phyloP scores from a whole-genome alignment of 2,888 invertebrate genomes.

The Icerya purchasi region DNA sequence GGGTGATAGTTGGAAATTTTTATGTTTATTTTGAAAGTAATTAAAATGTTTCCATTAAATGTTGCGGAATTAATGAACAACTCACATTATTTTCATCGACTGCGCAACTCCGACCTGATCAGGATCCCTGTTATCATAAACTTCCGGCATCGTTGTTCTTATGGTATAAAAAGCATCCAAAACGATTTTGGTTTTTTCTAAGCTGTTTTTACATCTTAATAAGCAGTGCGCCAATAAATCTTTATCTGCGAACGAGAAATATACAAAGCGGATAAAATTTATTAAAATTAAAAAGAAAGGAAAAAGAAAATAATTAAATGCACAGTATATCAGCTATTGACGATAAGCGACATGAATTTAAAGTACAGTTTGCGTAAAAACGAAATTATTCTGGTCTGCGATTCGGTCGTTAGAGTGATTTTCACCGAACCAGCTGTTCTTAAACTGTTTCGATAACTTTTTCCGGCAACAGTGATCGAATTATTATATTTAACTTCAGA shows the following conservation, averaged over 20 bases:
- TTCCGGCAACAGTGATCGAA: too few relatives aligned
- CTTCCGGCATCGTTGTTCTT: conserved; percentile 60
- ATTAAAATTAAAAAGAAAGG: too few relatives aligned
- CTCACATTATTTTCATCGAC: conserved; percentile 46
- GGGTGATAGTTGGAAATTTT: too few relatives aligned
- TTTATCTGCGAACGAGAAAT: conserved; percentile 49
- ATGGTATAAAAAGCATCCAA: conserved; percentile 75
- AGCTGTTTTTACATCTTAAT: conserved; percentile 63
- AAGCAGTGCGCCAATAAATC: conserved; percentile 57
- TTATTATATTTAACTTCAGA: too few relatives aligned
- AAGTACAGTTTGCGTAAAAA: background rate
- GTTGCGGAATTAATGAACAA: conserved; percentile 17
- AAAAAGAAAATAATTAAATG: background rate
- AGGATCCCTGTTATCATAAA: conserved; percentile 55
- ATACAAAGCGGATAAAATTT: too few relatives aligned
- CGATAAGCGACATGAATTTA: background rate
- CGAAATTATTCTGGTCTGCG: too few relatives aligned
- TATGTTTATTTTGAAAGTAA: too few relatives aligned
- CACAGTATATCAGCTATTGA: background rate
- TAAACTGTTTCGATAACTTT: too few relatives aligned
- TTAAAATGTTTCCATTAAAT: too few relatives aligned
- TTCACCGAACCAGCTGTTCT: too few relatives aligned
- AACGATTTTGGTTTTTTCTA: conserved; percentile 66
- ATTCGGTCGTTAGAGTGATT: too few relatives aligned
- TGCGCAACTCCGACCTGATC: conserved; percentile 47